Conservation (phyloP, 2,113 vertebrate genomes). For the Sardina pilchardus region DNA sequence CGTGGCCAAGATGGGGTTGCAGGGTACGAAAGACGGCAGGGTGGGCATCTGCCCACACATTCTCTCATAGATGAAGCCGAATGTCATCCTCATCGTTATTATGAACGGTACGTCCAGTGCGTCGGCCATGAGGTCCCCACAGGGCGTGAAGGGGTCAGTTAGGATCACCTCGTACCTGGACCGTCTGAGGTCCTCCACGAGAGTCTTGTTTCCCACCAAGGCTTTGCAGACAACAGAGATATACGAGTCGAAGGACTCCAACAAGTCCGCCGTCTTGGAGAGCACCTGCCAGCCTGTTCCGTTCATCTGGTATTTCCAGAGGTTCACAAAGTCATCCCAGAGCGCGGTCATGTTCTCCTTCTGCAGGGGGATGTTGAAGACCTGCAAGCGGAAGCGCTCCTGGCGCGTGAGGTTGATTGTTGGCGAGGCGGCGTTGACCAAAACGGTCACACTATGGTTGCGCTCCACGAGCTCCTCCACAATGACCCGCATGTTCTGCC, state of each 20-base stretch:
- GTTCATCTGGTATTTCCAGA: constrained; percentile 50
- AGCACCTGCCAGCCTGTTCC: constrained; percentile 39
- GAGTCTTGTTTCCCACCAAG: constrained; percentile 46
- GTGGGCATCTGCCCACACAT: constrained; percentile 61
- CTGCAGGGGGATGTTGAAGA: constrained; percentile 28
- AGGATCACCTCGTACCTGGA: constrained; percentile 65
- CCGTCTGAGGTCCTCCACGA: constrained; percentile 56
- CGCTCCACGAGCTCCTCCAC: constrained; percentile 65
- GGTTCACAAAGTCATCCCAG: constrained; percentile 23
- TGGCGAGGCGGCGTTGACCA: constrained; percentile 60
- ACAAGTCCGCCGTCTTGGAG: background rate
- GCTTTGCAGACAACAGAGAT: constrained; percentile 50
- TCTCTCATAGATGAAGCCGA: constrained; percentile 54
- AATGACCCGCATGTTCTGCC: constrained; percentile 75
- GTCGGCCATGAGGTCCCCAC: constrained; percentile 64
- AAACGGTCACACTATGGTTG: constrained; percentile 70
- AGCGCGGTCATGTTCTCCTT: constrained; percentile 10
- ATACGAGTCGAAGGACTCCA: background rate
- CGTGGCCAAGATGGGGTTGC: constrained; percentile 34
- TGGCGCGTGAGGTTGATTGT: constrained; percentile 56
- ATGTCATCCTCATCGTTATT: constrained; percentile 54
- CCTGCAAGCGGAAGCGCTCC: constrained; percentile 29
- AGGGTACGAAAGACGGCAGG: constrained; percentile 66
- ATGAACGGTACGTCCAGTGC: constrained; percentile 61
- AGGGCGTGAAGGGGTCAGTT: constrained; percentile 58